Percentiles rank a stretch among this genome's conserved stretches.
These are phyloP conservation scores for Pseudotriccus pelzelni DNA, from an alignment of 2,797 vertebrate species.

Conservation along the genomic window DNA sequence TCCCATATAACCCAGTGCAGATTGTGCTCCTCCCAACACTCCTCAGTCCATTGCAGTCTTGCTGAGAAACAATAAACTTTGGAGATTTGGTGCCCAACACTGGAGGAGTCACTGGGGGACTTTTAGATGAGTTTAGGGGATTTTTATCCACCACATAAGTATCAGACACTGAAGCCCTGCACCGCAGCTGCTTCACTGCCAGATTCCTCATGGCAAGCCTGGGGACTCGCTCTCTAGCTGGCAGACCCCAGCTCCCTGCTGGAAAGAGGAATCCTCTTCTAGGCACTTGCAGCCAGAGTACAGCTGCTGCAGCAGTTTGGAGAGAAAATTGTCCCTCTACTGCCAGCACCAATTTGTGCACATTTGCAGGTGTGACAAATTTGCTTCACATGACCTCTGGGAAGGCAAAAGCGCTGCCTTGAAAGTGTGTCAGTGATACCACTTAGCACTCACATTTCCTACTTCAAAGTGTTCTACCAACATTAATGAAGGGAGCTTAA, in stretches of 20 bases:
- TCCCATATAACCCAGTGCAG: fast-evolving
- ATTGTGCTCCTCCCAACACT: not conserved
- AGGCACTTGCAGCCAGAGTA: not conserved
- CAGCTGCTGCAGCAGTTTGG: not conserved
- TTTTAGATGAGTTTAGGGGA: not conserved
- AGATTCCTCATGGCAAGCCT: not conserved
- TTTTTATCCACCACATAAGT: not conserved
- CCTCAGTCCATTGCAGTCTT: not conserved
- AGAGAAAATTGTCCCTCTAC: not conserved
- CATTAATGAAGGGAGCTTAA: slow-evolving; percentile 36
- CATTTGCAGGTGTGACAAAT: slow-evolving; percentile 22
- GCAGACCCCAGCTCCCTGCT: not conserved
- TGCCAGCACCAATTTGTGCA: not conserved
- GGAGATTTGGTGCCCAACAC: not conserved
- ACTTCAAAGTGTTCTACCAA: slow-evolving; percentile 43
- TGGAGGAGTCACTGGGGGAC: not conserved
- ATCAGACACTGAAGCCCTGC: not conserved
- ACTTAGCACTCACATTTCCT: slow-evolving; percentile 31
- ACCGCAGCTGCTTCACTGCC: not conserved
- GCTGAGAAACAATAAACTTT: not conserved
- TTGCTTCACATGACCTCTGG: slow-evolving; percentile 16
- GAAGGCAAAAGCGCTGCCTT: not conserved
- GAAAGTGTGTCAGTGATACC: slow-evolving; percentile 40
- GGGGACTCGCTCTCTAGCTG: fast-evolving
- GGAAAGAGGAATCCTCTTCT: not conserved